Percentiles rank a stretch among this genome's conserved stretches.
phyloP scores from a whole-genome alignment of 2,888 invertebrate genomes.

The Ypsolopha sequella region DNA sequence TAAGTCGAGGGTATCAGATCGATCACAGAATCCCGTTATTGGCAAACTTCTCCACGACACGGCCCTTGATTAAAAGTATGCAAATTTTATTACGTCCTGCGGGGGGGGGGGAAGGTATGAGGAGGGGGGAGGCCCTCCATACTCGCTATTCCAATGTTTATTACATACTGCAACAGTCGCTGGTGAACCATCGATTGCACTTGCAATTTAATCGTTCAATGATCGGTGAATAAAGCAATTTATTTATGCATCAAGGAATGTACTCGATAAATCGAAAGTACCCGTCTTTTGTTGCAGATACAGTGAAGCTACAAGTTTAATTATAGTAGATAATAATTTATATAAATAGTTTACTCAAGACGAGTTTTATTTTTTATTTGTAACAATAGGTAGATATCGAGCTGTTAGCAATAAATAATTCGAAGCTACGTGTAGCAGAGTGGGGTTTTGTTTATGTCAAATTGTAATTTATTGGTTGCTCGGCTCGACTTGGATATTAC shows the following conservation, averaged over 20 bases:
- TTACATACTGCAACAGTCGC: slow-evolving; percentile 8
- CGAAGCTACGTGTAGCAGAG: slow-evolving; percentile 45
- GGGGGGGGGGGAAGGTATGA: slow-evolving; percentile 29
- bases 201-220: neutral
- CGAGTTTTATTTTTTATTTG: too few species aligned
- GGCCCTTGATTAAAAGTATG: slow-evolving; percentile 73
- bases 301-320: too few species aligned
- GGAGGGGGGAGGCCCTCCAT: neutral
- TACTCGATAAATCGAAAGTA: too few species aligned
- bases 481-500: slow-evolving; percentile 63
- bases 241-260: neutral
- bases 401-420: slow-evolving; percentile 57
- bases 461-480: slow-evolving; percentile 66
- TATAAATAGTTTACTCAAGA: too few species aligned
- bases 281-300: too few species aligned
- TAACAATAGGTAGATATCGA: slow-evolving; percentile 12
- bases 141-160: slow-evolving; percentile 15
- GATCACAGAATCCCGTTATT: slow-evolving; percentile 66
- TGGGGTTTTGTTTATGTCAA: slow-evolving; percentile 65
- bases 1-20: slow-evolving; percentile 50
- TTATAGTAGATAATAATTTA: too few species aligned
- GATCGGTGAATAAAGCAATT: neutral
- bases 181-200: neutral
- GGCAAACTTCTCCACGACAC: slow-evolving; percentile 72
- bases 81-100: slow-evolving; percentile 69